Evolutionary conservation across 2,113 vertebrate species (phyloP).

Genomic region (Callopanchax toddi): DNA sequence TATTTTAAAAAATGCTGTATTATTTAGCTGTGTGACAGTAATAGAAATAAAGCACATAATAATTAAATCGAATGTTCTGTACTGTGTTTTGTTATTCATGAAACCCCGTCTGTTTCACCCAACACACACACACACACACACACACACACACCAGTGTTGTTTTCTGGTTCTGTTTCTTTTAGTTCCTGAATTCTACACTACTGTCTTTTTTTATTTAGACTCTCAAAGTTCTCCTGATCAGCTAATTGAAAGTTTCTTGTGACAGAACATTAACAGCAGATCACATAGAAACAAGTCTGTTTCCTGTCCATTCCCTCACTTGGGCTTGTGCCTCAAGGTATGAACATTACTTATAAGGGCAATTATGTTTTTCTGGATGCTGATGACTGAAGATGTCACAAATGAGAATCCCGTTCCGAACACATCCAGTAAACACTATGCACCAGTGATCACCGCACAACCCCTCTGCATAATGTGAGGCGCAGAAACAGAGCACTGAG

Average conservation of each 20-base stretch:
- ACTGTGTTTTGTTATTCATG: too few relatives aligned
- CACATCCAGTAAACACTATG: conserved; percentile 22
- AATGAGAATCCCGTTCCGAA: conserved; percentile 5
- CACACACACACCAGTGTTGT: too few relatives aligned
- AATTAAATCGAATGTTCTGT: too few relatives aligned
- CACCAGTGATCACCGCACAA: conserved; percentile 26
- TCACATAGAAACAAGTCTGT: neutral
- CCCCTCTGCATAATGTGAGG: conserved; percentile 4
- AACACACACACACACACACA: too few relatives aligned
- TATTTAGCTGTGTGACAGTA: too few relatives aligned
- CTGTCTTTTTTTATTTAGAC: too few relatives aligned
- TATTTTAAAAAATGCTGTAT: too few relatives aligned
- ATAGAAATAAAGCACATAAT: too few relatives aligned
- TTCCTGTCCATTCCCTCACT: neutral
- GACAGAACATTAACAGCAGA: neutral
- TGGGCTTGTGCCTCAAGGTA: neutral
- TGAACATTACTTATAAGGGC: conserved; percentile 2
- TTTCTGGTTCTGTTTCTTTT: too few relatives aligned
- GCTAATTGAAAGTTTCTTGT: neutral
- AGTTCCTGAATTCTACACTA: too few relatives aligned
- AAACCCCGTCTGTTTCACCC: too few relatives aligned
- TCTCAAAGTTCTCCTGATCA: neutral
- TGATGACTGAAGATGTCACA: conserved; percentile 11
- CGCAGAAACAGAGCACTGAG: conserved; percentile 21
- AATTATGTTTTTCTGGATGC: conserved; percentile 15